Evolutionary conservation across 1,140 invertebrate species (phyloP), one percentile per base, ranked within the genome.

Genomic region (Atta cephalotes): DNA sequence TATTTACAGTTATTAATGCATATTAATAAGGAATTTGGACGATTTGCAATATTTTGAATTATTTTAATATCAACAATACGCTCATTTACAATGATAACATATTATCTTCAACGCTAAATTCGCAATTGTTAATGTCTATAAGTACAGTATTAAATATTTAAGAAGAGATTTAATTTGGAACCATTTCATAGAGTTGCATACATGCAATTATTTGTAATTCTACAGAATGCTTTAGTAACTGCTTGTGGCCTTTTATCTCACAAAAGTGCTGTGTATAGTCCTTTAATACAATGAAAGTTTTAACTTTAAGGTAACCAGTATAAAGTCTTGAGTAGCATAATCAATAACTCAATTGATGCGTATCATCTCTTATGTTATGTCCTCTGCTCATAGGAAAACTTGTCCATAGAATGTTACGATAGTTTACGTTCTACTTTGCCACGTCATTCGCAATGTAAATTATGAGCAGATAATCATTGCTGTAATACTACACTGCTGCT

Each of bases 381-480:
- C n/a, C 39, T 51, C 10, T 84, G 28, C 56, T 62, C 39, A 2
- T 31, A 49, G 39, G n/a, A 62, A 62, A 74, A 35, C 70, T 84
- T 76, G 16, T 84, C 53, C 62, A n/a, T 62, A 58, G 45, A n/a
- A 25, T 53, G 51, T 70, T 80, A 79, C 4, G 28, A 35, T n/a
- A 51, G n/a, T 81, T 72, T 72, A 82, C 18, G 70, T 74, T n/a
- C 70, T 84, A 84, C 70, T 84, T 84, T 63, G 35, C 53, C 39
- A 49, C 12, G 35, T 72, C 53, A 74, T 84, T 63, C 72, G 14
- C 18, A 7, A 84, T 74, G 56, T 76, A 81, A 81, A 84, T 84
- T 62, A 18, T 51, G 9, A 62, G 12, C 35, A 84, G 25, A 39
- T 62, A 51, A 60, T 84, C 35, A 60, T 45, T 25, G 31, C 72